A percentile compares a stretch with the other conserved stretches of the same genome.
Evolutionary conservation across 2,113 vertebrate species (phyloP).

Genomic region (Gallinago paraguaiae): DNA sequence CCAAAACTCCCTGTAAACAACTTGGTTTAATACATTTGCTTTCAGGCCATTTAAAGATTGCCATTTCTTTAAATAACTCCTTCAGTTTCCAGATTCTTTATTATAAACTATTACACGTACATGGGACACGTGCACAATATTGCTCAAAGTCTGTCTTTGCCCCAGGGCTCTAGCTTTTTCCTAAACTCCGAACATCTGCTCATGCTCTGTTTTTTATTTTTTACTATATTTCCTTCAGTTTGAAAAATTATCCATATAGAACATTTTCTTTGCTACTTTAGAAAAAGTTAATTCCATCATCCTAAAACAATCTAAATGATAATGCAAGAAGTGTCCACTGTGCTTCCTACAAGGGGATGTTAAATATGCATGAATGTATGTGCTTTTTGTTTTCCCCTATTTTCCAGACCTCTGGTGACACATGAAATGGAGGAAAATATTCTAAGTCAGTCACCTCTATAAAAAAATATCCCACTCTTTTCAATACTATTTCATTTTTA

Average conservation of each 20-base stretch:
- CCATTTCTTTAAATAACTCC: not conserved
- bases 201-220: not conserved
- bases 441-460: not conserved
- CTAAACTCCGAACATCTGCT: not conserved
- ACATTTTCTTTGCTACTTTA: not conserved
- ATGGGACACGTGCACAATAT: not conserved
- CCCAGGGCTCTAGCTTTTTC: not conserved
- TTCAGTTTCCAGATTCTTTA: not conserved
- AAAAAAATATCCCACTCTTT: not conserved
- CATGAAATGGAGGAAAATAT: not conserved
- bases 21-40: not conserved
- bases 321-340: not conserved
- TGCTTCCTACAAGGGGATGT: not conserved
- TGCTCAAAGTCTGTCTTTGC: not conserved
- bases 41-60: not conserved
- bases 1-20: not conserved
- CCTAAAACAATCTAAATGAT: not conserved
- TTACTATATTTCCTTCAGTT: not conserved
- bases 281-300: not conserved
- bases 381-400: rapidly evolving
- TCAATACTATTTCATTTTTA: not conserved
- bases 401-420: not conserved
- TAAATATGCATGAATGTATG: not conserved
- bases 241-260: not conserved
- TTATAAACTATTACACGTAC: not conserved